phyloP scores from a whole-genome alignment of 2,888 invertebrate genomes.

The Agriopis marginaria region DNA sequence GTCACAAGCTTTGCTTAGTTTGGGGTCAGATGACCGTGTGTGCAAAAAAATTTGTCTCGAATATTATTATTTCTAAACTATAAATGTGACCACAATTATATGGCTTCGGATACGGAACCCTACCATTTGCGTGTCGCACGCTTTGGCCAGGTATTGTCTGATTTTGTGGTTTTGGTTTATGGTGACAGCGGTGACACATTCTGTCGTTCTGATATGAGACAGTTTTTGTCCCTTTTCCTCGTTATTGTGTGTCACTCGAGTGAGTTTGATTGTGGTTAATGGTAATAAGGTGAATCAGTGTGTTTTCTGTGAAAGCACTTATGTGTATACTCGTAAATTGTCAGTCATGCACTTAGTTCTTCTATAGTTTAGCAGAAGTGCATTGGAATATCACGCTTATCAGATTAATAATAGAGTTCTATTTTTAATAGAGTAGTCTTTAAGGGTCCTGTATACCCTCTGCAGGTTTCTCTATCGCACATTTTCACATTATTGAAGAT shows the following conservation, averaged over 20 bases:
- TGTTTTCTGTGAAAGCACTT: background rate
- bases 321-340: background rate
- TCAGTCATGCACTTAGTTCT: background rate
- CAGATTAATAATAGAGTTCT: too few species aligned
- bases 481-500: too few species aligned
- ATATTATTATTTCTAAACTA: too few species aligned
- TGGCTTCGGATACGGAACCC: too few species aligned
- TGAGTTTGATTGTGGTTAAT: slow-evolving; percentile 23
- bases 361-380: background rate
- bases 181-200: slow-evolving; percentile 43
- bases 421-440: too few species aligned
- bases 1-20: too few species aligned
- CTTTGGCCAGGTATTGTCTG: background rate
- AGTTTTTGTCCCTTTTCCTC: slow-evolving; percentile 37
- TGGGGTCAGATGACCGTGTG: too few species aligned
- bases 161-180: slow-evolving; percentile 14
- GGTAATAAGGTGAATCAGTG: slow-evolving; percentile 26
- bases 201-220: slow-evolving; percentile 8
- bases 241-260: slow-evolving; percentile 37
- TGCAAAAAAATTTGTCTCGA: too few species aligned
- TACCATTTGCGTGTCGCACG: too few species aligned
- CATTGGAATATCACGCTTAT: background rate
- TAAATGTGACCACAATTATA: too few species aligned
- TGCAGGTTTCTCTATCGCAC: too few species aligned
- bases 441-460: too few species aligned